Base-by-base conservation (phyloP, 2,797 vertebrate genomes). In the Falco rusticolus region DNA sequence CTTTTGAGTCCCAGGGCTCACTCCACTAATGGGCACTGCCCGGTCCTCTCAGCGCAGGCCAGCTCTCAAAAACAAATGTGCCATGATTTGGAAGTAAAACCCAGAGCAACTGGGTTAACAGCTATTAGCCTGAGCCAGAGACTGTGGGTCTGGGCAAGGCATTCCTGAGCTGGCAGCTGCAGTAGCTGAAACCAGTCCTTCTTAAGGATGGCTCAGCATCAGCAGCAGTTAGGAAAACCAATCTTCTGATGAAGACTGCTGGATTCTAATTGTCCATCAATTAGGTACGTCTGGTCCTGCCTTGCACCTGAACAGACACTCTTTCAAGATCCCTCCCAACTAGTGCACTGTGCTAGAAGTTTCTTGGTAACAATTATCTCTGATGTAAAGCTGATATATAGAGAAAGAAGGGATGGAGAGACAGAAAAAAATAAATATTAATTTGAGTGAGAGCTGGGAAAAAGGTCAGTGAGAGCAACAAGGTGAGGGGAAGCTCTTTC, bases 211-310 rank as follows among this genome's bases (percentile, higher is more conserved):
- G 54, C 33, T 87, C 59, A 88, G 24, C 6, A 6, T 43, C 85
- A 74, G 6, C 68, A 77, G 3, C 11, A 94, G n/a, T 89, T 89
- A 56, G 48, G 64, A 79, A 83, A 75, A 57, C n/a, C 53, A 64
- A 60, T 37, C 33, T 77, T 81, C 47, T 75, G 33, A 66, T 37
- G 34, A 43, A 60, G 50, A 25, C 31, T 66, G 26, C 29, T 75
- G 72, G 45, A 77, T 91, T 90, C 60, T 87, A 94, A 92, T 93
- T 94, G 86, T 41, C 39, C n/a, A 50, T 66, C 64, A 85, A 18
- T 94, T 91, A 94, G 57, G 34, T 41, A 41, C 0, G 10, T 77
- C 61, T 91, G 45, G 60, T 64, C 50, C 53, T 93, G 57, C n/a
- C 26, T 86, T 71, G 18, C 76, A 75, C 72, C 48, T 85, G 79